phyloP scores from a whole-genome alignment of 2,113 vertebrate species.

The Cervus canadensis region DNA sequence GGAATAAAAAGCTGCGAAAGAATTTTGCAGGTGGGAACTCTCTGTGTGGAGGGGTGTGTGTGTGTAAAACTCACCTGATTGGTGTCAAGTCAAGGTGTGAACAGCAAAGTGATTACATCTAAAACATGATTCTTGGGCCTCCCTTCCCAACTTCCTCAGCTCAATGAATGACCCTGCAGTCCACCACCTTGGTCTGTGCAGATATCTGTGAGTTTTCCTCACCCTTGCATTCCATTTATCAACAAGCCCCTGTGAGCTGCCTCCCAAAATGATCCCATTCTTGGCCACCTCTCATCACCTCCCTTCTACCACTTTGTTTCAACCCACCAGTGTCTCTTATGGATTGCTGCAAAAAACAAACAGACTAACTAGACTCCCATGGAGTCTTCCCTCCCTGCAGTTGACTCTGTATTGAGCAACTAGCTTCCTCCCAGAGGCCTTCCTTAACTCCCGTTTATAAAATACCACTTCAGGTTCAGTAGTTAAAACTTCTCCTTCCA shows the following conservation, averaged over 20 bases:
- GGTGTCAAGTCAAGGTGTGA: not conserved
- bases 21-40: not conserved
- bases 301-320: not conserved
- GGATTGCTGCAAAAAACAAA: not conserved
- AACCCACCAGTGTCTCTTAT: not conserved
- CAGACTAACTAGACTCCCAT: too few species aligned
- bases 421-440: not conserved
- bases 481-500: not conserved
- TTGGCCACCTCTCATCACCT: not conserved
- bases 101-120: not conserved
- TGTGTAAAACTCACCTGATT: not conserved
- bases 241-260: not conserved
- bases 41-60: too few species aligned
- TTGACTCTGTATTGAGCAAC: not conserved
- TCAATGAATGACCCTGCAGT: not conserved
- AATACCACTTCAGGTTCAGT: not conserved
- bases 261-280: not conserved
- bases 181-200: not conserved
- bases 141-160: not conserved
- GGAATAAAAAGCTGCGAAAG: not conserved
- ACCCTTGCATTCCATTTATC: not conserved
- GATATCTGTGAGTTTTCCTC: not conserved
- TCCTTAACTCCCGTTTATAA: not conserved
- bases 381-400: not conserved
- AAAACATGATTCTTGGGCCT: not conserved